Evolutionary conservation across 2,113 vertebrate genomes (phyloP).

Genomic region (Mus spicilegus): DNA sequence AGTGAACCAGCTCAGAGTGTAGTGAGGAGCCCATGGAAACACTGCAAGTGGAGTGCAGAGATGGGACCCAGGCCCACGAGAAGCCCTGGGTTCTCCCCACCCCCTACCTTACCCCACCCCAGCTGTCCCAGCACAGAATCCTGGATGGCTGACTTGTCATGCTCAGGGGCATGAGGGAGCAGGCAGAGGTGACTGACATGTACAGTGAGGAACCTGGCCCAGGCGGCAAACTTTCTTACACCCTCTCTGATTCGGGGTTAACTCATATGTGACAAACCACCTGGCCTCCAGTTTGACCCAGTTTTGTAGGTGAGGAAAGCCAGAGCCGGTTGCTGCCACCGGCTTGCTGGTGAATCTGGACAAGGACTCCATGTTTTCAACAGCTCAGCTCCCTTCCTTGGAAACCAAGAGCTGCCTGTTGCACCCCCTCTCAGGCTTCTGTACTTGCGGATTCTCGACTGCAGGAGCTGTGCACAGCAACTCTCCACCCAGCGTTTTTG

Average conservation of each 20-base stretch:
- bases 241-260: slow-evolving; percentile 11
- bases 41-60: not conserved
- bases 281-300: not conserved
- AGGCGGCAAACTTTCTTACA: not conserved
- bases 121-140: not conserved
- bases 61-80: not conserved
- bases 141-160: not conserved
- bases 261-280: slow-evolving; percentile 37
- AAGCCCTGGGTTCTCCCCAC: not conserved
- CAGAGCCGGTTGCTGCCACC: not conserved
- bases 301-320: slow-evolving; percentile 10
- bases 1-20: not conserved
- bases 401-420: not conserved
- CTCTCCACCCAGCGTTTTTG: not conserved
- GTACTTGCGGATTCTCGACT: not conserved
- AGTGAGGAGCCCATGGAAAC: not conserved
- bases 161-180: not conserved
- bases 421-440: not conserved
- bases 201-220: not conserved
- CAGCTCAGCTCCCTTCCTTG: not conserved
- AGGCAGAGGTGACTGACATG: not conserved
- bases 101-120: not conserved
- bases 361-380: not conserved
- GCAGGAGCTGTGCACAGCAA: not conserved
- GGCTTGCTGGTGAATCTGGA: not conserved